These are phyloP conservation scores for Ceramica pisi DNA, from an alignment of 2,888 invertebrate species.

Conservation along the genomic window DNA sequence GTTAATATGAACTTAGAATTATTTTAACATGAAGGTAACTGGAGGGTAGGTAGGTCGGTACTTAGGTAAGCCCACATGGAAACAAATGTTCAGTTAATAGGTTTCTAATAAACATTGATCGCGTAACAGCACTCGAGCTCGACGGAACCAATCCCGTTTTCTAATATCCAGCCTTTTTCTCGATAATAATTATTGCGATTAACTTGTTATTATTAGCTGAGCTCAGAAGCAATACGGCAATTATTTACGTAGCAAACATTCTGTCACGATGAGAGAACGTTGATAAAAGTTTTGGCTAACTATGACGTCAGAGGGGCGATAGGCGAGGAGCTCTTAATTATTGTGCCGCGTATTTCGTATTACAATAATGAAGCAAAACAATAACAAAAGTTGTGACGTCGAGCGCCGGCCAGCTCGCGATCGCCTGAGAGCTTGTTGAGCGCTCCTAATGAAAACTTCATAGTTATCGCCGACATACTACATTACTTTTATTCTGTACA, in stretches of 20 bases:
- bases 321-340: conserved; percentile 89
- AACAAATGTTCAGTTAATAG: conserved; percentile 76
- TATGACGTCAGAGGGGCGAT: conserved; percentile 86
- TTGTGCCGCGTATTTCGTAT: conserved; percentile 88
- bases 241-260: conserved; percentile 85
- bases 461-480: conserved; percentile 82
- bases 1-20: conserved; percentile 35
- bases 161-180: conserved; percentile 73
- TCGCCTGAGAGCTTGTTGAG: conserved; percentile 89
- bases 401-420: conserved; percentile 83
- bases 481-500: conserved; percentile 82
- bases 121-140: conserved; percentile 66
- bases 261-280: conserved; percentile 79
- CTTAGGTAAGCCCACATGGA: conserved; percentile 53
- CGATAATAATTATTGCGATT: conserved; percentile 79
- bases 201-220: conserved; percentile 82
- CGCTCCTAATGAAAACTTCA: conserved; percentile 88
- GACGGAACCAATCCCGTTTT: conserved; percentile 72
- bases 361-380: conserved; percentile 90
- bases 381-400: conserved; percentile 89
- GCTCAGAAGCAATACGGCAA: conserved; percentile 79
- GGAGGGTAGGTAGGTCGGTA: conserved; percentile 2
- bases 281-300: conserved; percentile 85
- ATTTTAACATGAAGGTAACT: conserved; percentile 49
- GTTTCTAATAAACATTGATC: conserved; percentile 79